Base-by-base conservation (phyloP, 2,888 invertebrate species). In the Altica lythri region DNA sequence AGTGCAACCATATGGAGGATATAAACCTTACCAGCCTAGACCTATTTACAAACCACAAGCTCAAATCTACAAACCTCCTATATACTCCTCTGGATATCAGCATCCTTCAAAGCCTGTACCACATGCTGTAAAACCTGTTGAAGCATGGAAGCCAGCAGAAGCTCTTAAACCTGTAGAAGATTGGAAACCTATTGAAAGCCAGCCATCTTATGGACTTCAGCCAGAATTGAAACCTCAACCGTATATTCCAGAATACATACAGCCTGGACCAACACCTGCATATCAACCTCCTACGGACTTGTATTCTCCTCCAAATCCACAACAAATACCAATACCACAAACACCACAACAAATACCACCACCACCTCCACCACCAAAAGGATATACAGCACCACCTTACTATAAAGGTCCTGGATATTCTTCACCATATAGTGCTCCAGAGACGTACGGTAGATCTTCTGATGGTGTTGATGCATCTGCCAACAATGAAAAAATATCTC, bases 351-450 rank as follows among this genome's bases (percentile, higher is more conserved):
- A n/a, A n/a, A n/a, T n/a, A 10, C 25, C 25, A 25, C 25, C 25
- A 25, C 25, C 25, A 25, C n/a, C n/a, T n/a, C n/a, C n/a, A n/a
- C n/a, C n/a, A n/a, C n/a, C n/a, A n/a, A n/a, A n/a, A n/a, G n/a
- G n/a, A n/a, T n/a, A n/a, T n/a, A n/a, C n/a, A n/a, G n/a, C n/a
- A n/a, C n/a, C n/a, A 2, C 29, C 29, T 29, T n/a, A 29, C n/a
- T 29, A 6, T n/a, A 29, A 29, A 29, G 9, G 9, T 29, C 4
- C 30, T 6, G 4, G 22, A 8, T n/a, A n/a, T n/a, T n/a, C n/a
- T n/a, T 22, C 22, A 22, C 22, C 4, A 2, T 70, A 71, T 56
- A 62, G 70, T 43, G 47, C 19, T 13, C n/a, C 1, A 40, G 40
- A 22, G 13, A 22, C 2, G 8, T 14, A 19, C 19, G 18, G 5